Evolutionary conservation across 2,888 invertebrate genomes (phyloP), one percentile per base, ranked within the genome.

Genomic region (Norana najaformis): DNA sequence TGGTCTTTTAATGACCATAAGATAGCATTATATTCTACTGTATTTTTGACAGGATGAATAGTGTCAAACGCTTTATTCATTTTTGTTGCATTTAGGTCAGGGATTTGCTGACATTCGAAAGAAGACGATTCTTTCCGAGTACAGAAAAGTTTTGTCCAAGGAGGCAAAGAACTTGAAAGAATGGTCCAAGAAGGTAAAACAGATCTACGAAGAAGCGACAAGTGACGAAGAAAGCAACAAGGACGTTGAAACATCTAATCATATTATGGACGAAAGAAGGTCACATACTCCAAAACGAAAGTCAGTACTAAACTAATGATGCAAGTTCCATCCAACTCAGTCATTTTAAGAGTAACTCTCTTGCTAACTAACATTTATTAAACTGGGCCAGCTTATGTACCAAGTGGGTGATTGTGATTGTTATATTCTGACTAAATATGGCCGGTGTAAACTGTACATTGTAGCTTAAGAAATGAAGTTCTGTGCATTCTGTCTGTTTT

Each of bases 201-300:
- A 36, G 85, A 85, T 85, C 36, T 85, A 85, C 37, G 1, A 85
- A 23, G 85, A 85, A 36, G 85, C 34, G 34, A 85, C 35, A 20
- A 85, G 85, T 30, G 85, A 85, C 35, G 85, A 85, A 37, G 85
- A 85, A 85, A 85, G 23, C 37, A 37, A 85, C 20, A 23, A 35
- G 37, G 85, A 18, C 35, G 23, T 35, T 20, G 85, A 85, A 36
- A 89, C 30, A 39, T 16, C 41, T 69, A 53, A 69, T 36, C 30
- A 89, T 89, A n/a, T 34, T 89, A n/a, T 34, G 36, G 69, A 69
- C 41, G 47, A 89, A 69, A 69, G 90, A 90, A 47, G 83, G 89
- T 69, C 69, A 69, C n/a, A 47, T 47, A 34, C 85, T 36, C 35
- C 90, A 47, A 23, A 20, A 38, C 90, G 34, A 88, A 90, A 53